Evolutionary conservation across 1,140 invertebrate species (phyloP).

Genomic region (Olivierus martensii): DNA sequence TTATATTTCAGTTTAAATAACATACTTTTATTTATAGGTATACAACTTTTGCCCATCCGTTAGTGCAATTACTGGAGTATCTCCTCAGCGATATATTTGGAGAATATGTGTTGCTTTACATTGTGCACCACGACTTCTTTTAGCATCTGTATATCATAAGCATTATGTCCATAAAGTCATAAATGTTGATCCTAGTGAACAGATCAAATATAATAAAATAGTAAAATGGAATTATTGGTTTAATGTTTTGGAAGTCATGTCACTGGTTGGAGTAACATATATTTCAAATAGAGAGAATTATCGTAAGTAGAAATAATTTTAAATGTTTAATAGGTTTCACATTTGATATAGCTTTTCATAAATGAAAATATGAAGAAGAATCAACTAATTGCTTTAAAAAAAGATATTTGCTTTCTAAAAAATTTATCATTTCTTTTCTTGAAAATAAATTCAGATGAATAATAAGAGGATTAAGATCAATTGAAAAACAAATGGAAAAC

Average conservation of each 20-base stretch:
- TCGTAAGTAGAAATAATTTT: slow-evolving; percentile 47
- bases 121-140: slow-evolving; percentile 68
- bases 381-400: too few species aligned
- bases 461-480: too few species aligned
- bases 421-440: too few species aligned
- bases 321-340: too few species aligned
- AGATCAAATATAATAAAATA: slow-evolving; percentile 39
- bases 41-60: slow-evolving; percentile 84
- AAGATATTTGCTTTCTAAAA: too few species aligned
- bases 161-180: slow-evolving; percentile 51
- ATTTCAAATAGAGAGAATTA: slow-evolving; percentile 89
- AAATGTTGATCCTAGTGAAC: slow-evolving; percentile 23
- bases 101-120: slow-evolving; percentile 77
- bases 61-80: slow-evolving; percentile 79
- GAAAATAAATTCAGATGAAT: too few species aligned
- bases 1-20: too few species aligned
- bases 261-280: slow-evolving; percentile 75
- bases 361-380: too few species aligned
- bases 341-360: too few species aligned
- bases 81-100: slow-evolving; percentile 84
- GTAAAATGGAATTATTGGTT: slow-evolving; percentile 65
- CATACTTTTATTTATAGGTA: slow-evolving; percentile 50
- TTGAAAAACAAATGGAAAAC: too few species aligned
- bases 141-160: slow-evolving; percentile 65
- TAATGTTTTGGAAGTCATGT: slow-evolving; percentile 65